Conservation (phyloP, 2,888 invertebrate species). For the Pocota personata region DNA sequence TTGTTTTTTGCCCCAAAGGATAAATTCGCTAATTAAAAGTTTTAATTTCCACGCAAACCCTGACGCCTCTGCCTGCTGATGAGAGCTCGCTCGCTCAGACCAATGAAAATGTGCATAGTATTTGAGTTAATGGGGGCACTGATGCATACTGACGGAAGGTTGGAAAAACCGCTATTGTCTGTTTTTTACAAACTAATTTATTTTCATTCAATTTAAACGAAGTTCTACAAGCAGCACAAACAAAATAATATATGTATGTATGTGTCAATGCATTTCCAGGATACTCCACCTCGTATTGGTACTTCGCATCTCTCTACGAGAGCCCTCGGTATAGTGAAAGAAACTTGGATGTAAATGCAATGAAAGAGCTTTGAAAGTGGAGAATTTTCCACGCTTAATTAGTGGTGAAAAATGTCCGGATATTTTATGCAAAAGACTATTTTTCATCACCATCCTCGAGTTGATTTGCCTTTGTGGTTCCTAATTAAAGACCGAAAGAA, state of each 20-base stretch:
- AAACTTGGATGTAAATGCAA: slow-evolving; percentile 4
- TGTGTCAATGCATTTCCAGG: slow-evolving; percentile 33
- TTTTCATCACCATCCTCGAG: neutral
- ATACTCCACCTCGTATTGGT: slow-evolving; percentile 19
- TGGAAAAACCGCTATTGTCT: slow-evolving; percentile 7
- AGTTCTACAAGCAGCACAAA: neutral
- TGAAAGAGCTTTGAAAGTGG: neutral
- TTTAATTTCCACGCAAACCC: slow-evolving; percentile 36
- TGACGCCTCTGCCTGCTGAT: neutral
- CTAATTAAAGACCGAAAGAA: slow-evolving; percentile 1
- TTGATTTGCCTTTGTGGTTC: neutral
- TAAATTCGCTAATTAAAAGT: slow-evolving; percentile 67
- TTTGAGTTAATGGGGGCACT: neutral
- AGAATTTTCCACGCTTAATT: slow-evolving; percentile 46
- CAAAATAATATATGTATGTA: neutral
- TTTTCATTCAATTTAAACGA: slow-evolving; percentile 35
- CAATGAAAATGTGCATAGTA: neutral
- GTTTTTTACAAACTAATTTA: slow-evolving; percentile 41
- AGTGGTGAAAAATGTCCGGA: slow-evolving; percentile 29
- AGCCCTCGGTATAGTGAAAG: neutral
- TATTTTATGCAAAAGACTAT: slow-evolving; percentile 26
- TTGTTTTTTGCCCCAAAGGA: slow-evolving; percentile 26
- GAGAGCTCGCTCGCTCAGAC: neutral
- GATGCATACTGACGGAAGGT: neutral
- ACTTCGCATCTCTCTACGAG: neutral